Percentiles rank a stretch among this genome's conserved stretches.
phyloP scores from a whole-genome alignment of 2,888 invertebrate species.

The Metopia argyrocephala region DNA sequence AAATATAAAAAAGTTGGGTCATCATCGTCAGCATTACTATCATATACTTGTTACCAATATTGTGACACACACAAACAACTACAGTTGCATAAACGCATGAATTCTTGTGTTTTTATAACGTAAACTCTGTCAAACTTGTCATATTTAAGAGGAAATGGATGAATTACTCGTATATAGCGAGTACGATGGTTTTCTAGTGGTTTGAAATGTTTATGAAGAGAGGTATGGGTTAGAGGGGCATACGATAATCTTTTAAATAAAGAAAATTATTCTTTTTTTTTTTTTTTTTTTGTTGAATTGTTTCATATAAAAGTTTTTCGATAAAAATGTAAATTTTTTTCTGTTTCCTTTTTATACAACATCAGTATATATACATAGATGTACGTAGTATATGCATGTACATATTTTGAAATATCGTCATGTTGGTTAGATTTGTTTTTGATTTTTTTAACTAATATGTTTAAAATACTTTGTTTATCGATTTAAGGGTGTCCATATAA shows the following conservation, averaged over 20 bases:
- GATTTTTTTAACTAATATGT: neutral
- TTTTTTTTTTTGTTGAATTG: constrained; percentile 55
- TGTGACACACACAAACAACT: neutral
- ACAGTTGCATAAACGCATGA: neutral
- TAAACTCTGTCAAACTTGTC: constrained; percentile 1
- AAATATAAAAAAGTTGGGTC: neutral
- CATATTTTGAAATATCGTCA: constrained; percentile 34
- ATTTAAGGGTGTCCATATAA: neutral
- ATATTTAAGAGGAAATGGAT: neutral
- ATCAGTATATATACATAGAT: no score
- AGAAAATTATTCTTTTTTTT: constrained; percentile 42
- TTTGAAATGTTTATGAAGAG: neutral
- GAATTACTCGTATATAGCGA: neutral
- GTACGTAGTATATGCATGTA: constrained; percentile 7
- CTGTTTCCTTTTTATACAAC: constrained; percentile 36
- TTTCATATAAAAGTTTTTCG: constrained; percentile 69
- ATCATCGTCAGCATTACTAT: constrained; percentile 21
- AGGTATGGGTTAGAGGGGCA: neutral
- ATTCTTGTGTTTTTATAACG: neutral
- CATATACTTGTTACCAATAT: constrained; percentile 8
- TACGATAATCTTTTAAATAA: neutral
- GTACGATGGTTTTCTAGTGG: neutral
- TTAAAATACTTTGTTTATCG: neutral
- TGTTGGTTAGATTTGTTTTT: neutral
- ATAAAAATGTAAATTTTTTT: constrained; percentile 71